These are phyloP conservation scores for Drosophila affinis DNA, from an alignment of 2,888 invertebrate species.

Conservation along the genomic window DNA sequence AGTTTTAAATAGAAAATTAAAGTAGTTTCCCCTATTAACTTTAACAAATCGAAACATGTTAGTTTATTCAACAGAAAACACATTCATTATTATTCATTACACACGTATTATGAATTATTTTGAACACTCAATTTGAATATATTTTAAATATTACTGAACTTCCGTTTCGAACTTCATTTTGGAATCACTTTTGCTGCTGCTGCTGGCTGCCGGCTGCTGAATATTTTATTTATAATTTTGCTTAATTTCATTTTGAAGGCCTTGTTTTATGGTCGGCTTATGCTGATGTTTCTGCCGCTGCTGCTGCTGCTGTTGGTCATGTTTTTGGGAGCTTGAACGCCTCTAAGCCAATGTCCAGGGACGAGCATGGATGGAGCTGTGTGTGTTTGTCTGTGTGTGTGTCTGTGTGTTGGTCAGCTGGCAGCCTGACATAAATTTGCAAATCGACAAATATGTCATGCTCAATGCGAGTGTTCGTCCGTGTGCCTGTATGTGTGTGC, in stretches of 20 bases:
- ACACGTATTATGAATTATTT: conserved; percentile 1
- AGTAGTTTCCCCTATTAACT: not conserved
- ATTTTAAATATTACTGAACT: too few relatives aligned
- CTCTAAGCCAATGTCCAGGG: conserved; percentile 38
- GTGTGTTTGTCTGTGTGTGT: conserved; percentile 8
- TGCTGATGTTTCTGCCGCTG: not conserved
- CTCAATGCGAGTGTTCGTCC: conserved; percentile 48
- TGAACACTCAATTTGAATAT: conserved; percentile 3
- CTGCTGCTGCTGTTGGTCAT: conserved; percentile 20
- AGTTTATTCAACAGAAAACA: too few relatives aligned
- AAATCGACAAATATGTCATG: conserved; percentile 75
- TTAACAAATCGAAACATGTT: too few relatives aligned
- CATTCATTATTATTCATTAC: too few relatives aligned
- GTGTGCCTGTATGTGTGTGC: conserved; percentile 9
- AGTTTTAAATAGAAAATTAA: not conserved
- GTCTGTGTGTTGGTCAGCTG: conserved; percentile 28
- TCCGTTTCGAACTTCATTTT: too few relatives aligned
- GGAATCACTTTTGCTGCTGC: too few relatives aligned
- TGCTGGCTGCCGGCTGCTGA: conserved; percentile 1
- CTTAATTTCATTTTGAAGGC: conserved; percentile 56
- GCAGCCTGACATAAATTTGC: conserved; percentile 68
- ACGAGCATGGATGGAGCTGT: too few relatives aligned
- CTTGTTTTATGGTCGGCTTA: conserved; percentile 34
- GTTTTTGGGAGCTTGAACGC: conserved; percentile 26
- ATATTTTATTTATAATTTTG: conserved; percentile 55